Evolutionary conservation across 2,888 invertebrate genomes (phyloP), one percentile per base, ranked within the genome.

Genomic region (Drosophila cognata): DNA sequence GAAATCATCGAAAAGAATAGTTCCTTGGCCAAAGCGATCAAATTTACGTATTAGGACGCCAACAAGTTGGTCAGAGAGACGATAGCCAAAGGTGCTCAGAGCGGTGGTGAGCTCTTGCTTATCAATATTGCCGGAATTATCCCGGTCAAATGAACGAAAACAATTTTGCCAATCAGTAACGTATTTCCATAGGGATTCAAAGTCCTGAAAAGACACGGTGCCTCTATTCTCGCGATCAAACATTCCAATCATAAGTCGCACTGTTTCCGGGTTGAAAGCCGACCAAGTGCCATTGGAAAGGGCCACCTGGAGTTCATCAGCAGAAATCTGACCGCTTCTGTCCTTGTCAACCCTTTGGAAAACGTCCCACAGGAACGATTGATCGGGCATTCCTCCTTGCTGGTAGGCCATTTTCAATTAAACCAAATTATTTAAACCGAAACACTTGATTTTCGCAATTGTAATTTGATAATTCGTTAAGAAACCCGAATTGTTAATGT

Each of bases 111-210:
- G 93, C 94, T 99, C 99, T 63, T 95, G 94, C 86, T 95, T 96
- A 93, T 99, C 99, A 83, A 99, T 99, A 89, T 97, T 97, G 21
- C 99, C 97, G 2, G 97, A 97, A 91, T 96, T 97, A 91, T 99
- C 99, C 48, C 96, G 94, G 92, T 99, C 99, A 92, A 98, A 99
- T 0, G 97, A 96, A 53, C 97, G 95, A 93, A 99, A 99, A 92
- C 98, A 98, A 90, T 96, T 96, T 92, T 99, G 98, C 99, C 99
- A 99, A 91, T 99, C 99, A 8, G 97, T 98, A 0, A 99, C 98
- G 93, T 99, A 99, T 92, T 99, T 98, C 99, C 99, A 99, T 1
- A 99, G 94, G 0, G 98, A 96, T 61, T 97, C 97, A 93, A 99
- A 99, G 93, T 99, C 99, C 90, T 98, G 97, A 93, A 99, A 99